A percentile compares a stretch with the other conserved stretches of the same genome.
phyloP scores from a whole-genome alignment of 2,888 invertebrate genomes.

The Ellobium chinense region DNA sequence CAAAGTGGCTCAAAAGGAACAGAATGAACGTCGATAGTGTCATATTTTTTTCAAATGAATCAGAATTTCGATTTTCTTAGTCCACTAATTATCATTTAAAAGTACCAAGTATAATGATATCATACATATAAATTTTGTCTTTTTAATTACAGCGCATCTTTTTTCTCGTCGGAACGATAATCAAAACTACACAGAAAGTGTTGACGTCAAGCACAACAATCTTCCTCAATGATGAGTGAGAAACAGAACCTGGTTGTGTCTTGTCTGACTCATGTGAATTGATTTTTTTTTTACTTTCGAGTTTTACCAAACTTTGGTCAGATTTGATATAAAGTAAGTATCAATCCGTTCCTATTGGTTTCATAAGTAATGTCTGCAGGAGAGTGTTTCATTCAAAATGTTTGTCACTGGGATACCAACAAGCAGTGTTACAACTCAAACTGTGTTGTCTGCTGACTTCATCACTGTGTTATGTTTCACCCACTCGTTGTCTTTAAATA shows the following conservation, averaged over 20 bases:
- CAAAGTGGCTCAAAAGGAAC: no score
- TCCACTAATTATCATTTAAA: not conserved
- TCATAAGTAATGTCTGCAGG: constrained; percentile 1
- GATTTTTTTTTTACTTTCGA: not conserved
- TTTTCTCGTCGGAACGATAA: constrained; percentile 59
- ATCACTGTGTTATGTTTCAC: not conserved
- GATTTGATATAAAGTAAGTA: no score
- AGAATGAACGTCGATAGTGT: no score
- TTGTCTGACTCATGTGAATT: constrained; percentile 22
- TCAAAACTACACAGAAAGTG: constrained; percentile 58
- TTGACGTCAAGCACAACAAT: constrained; percentile 60
- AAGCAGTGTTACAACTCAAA: no score
- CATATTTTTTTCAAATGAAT: not conserved
- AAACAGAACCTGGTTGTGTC: not conserved
- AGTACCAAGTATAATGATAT: not conserved
- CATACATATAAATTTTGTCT: not conserved
- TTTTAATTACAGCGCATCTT: not conserved
- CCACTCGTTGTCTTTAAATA: not conserved
- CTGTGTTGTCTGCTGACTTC: not conserved
- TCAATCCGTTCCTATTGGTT: constrained; percentile 5
- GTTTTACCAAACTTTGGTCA: no score
- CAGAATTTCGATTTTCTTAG: no score
- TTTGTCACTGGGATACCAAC: no score
- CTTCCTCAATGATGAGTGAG: constrained; percentile 39
- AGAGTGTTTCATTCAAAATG: no score